Conservation (phyloP, 1,140 invertebrate genomes). For the Neomicropteryx cornuta region DNA sequence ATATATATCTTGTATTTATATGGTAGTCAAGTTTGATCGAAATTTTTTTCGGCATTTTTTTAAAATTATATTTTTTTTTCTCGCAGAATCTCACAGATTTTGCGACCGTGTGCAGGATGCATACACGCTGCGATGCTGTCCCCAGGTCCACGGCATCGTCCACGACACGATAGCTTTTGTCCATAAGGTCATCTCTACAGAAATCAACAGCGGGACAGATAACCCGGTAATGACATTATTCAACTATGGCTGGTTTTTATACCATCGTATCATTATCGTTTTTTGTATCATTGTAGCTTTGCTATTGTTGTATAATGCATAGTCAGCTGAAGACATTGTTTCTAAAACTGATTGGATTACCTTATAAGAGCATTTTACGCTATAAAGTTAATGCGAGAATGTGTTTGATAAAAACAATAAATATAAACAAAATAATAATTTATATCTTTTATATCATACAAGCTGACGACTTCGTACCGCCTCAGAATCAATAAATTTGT, state of each 20-base stretch:
- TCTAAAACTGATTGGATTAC: too few species aligned
- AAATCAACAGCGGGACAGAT: constrained; percentile 66
- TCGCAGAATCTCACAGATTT: constrained; percentile 54
- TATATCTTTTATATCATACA: too few species aligned
- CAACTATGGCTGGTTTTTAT: too few species aligned
- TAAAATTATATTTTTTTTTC: constrained; percentile 4
- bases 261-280: too few species aligned
- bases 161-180: constrained; percentile 65
- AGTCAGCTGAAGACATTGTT: too few species aligned
- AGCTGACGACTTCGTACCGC: too few species aligned
- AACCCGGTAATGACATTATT: constrained; percentile 47
- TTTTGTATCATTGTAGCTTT: too few species aligned
- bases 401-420: constrained; percentile 8
- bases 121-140: constrained; percentile 61
- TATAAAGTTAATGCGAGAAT: too few species aligned
- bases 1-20: constrained; percentile 3
- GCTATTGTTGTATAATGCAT: too few species aligned
- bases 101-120: constrained; percentile 66
- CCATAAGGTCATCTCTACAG: constrained; percentile 46
- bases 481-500: too few species aligned
- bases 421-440: constrained; percentile 5
- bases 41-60: constrained; percentile 5
- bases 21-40: neutral
- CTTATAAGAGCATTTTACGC: too few species aligned
- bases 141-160: constrained; percentile 56